A percentile compares a stretch with the other conserved stretches of the same genome.
These are phyloP conservation scores for Ophion obscuratus DNA, from an alignment of 2,888 invertebrate species.

Conservation along the genomic window DNA sequence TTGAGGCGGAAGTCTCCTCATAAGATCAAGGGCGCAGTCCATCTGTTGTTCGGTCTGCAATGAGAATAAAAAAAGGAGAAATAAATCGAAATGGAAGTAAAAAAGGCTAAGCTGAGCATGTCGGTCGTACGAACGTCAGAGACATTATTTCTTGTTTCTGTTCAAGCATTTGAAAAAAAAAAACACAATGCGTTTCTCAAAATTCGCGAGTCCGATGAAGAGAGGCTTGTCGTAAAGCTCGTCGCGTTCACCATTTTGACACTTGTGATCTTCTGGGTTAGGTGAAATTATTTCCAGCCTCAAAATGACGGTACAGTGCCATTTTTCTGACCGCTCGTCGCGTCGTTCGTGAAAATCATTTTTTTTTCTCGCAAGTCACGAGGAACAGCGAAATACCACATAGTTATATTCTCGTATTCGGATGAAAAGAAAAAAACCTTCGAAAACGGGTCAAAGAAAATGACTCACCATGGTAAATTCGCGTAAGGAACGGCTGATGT, in stretches of 20 bases:
- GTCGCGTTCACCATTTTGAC: conserved; percentile 77
- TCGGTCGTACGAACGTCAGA: conserved; percentile 5
- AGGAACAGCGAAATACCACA: conserved; percentile 5
- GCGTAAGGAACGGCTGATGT: conserved; percentile 46
- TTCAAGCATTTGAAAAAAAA: neutral
- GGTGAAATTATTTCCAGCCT: conserved; percentile 65
- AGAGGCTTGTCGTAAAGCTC: conserved; percentile 42
- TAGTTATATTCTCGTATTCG: conserved; percentile 1
- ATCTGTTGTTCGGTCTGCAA: conserved; percentile 97
- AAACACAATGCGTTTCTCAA: neutral
- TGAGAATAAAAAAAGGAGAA: neutral
- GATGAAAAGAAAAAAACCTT: conserved; percentile 22
- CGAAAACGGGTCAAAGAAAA: conserved; percentile 52
- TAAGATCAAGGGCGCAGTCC: conserved; percentile 99
- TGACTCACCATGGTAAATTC: conserved; percentile 75
- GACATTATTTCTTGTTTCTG: neutral
- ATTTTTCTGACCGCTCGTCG: conserved; percentile 31
- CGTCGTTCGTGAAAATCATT: neutral
- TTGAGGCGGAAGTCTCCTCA: conserved; percentile 99
- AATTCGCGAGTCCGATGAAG: conserved; percentile 46
- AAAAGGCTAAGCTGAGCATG: neutral
- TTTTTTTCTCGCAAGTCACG: conserved; percentile 5
- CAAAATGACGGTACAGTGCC: conserved; percentile 46
- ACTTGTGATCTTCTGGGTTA: conserved; percentile 76
- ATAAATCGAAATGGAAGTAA: neutral